phyloP scores from a whole-genome alignment of 2,888 invertebrate species.

The Drosophila fungiperda region DNA sequence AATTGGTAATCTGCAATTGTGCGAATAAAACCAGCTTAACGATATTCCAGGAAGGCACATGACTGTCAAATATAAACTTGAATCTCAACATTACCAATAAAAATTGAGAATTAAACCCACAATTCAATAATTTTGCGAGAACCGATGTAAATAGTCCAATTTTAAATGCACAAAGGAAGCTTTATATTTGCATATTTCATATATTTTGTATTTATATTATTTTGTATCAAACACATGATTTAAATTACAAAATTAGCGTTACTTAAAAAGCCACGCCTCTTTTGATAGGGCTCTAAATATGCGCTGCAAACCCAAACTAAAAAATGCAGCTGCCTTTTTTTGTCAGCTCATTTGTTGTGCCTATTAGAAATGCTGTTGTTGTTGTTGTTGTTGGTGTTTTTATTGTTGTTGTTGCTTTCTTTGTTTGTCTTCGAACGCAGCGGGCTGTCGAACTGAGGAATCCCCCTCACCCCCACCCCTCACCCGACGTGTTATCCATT shows the following conservation, averaged over 20 bases:
- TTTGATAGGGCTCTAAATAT: not conserved
- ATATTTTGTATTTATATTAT: not conserved
- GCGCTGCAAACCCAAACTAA: not conserved
- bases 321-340: conserved; percentile 34
- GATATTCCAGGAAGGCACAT: not conserved
- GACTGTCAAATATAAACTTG: too few species aligned
- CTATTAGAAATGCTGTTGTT: conserved; percentile 26
- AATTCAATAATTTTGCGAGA: too few species aligned
- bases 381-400: conserved; percentile 8
- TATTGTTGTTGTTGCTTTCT: conserved; percentile 21
- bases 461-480: not conserved
- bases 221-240: not conserved
- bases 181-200: not conserved
- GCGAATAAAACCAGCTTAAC: not conserved
- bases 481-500: conserved; percentile 42
- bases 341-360: conserved; percentile 62
- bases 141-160: not conserved
- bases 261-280: not conserved
- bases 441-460: conserved; percentile 62
- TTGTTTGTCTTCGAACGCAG: conserved; percentile 51
- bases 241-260: not conserved
- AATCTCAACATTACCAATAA: too few species aligned
- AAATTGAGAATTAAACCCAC: not conserved
- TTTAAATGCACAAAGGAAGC: not conserved
- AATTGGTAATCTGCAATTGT: not conserved